phyloP scores from a whole-genome alignment of 92 coral and sea anemone genomes.

The Bergia sp. region DNA sequence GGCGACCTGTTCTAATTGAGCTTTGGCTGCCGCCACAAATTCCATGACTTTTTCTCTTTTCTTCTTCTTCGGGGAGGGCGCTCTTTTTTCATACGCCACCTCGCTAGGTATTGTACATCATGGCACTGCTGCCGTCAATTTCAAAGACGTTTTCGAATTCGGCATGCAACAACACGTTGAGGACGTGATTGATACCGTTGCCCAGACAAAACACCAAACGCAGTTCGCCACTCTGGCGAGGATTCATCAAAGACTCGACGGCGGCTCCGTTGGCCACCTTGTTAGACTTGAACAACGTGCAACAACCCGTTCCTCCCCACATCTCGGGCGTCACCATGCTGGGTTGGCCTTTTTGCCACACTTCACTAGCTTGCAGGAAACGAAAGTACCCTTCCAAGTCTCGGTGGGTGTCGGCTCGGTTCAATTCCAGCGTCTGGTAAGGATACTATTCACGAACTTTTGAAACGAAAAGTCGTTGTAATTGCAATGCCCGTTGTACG shows the following conservation, averaged over 20 bases:
- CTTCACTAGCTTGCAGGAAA: constrained; percentile 19
- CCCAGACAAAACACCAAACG: background rate
- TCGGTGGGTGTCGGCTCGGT: background rate
- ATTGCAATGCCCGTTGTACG: constrained; percentile 3
- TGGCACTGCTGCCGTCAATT: background rate
- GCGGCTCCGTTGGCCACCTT: background rate
- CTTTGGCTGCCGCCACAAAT: background rate
- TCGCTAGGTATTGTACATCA: constrained; percentile 15
- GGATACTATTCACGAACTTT: constrained; percentile 36
- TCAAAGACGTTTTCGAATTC: constrained; percentile 30
- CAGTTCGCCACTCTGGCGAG: background rate
- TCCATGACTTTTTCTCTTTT: too few relatives aligned
- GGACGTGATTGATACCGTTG: background rate
- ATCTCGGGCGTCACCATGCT: constrained; percentile 1
- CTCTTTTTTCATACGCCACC: background rate
- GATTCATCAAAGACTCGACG: background rate
- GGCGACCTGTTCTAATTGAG: background rate
- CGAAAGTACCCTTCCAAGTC: constrained; percentile 29
- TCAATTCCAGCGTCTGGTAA: constrained; percentile 14
- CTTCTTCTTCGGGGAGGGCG: background rate
- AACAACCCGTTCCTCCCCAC: too few relatives aligned
- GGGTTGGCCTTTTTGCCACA: background rate
- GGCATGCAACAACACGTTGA: too few relatives aligned
- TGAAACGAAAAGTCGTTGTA: constrained; percentile 1
- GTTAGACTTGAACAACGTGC: constrained; percentile 4